Conservation (phyloP, 2,888 invertebrate species). For the Cheilosia vernalis region DNA sequence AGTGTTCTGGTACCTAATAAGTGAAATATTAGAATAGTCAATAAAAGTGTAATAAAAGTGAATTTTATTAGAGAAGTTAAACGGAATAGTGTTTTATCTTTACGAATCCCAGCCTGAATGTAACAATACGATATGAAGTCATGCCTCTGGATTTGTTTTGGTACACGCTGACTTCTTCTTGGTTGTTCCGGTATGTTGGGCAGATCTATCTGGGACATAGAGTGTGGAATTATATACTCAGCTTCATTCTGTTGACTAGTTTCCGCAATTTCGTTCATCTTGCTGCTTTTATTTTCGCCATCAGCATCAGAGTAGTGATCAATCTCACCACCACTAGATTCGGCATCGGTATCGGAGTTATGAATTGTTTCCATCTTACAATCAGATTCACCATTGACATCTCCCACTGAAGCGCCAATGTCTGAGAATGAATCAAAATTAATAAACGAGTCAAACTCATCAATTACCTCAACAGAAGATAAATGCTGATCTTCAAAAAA, state of each 20-base stretch:
- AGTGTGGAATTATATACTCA: background rate
- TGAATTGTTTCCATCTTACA: background rate
- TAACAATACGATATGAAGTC: constrained; percentile 7
- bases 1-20: too few species aligned
- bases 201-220: background rate
- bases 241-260: background rate
- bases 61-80: too few species aligned
- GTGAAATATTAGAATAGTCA: too few species aligned
- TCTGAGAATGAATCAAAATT: background rate
- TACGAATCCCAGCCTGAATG: too few species aligned
- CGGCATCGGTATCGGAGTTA: background rate
- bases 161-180: constrained; percentile 8
- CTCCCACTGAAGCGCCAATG: background rate
- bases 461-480: background rate
- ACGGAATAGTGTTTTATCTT: too few species aligned
- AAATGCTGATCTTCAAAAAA: constrained; percentile 6
- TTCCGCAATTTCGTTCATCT: background rate
- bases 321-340: background rate
- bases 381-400: too few species aligned
- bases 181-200: background rate
- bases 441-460: background rate
- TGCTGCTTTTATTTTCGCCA: constrained; percentile 5
- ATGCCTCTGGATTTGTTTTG: constrained; percentile 17
- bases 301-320: background rate
- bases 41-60: too few species aligned